Base-by-base conservation (phyloP, 2,888 invertebrate genomes). In the Morpho achilles region DNA sequence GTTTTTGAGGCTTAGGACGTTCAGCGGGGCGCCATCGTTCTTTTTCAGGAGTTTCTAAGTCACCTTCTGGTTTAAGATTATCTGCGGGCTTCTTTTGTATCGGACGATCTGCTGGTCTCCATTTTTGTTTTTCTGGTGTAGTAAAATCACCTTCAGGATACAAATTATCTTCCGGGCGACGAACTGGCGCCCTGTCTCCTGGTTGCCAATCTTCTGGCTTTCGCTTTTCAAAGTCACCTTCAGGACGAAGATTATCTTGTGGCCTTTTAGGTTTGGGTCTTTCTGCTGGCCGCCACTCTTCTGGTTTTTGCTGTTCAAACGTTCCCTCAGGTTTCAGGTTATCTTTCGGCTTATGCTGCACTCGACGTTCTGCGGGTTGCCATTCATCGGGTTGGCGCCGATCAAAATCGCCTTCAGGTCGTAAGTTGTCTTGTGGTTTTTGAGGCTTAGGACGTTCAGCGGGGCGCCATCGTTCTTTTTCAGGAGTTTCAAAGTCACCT, bases 401-500 rank as follows among this genome's bases (percentile, higher is more conserved):
- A n/a, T 93, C 87, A 69, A 92, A 91, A 0, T 91, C 91, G 0
- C 93, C 93, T 67, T 92, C 92, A 0, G 91, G 87, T 61, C 74
- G 79, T 0, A 93, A 69, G 68, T 93, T 93, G 63, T 93, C 93
- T 42, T 77, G 87, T 0, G 90, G 92, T 56, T 77, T 85, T 9
- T 71, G 83, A n/a, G 67, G 76, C 53, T 67, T 70, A 3, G 72
- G 79, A 7, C 83, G 67, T 56, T 88, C 88, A 7, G 79, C 84
- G 5, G 84, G 84, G 0, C 75, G 72, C 79, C 81, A 86, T 61
- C 79, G 69, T 2, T 80, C 76, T 32, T 94, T 91, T 73, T 93
- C 92, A 16, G 92, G 92, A 65, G 93, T 86, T 71, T 94, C 94
- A 0, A 93, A 93, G 0, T 92, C 91, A 7, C 93, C 93, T 71